phyloP scores from a whole-genome alignment of 1,140 invertebrate species.

The Kradibia gibbosae region DNA sequence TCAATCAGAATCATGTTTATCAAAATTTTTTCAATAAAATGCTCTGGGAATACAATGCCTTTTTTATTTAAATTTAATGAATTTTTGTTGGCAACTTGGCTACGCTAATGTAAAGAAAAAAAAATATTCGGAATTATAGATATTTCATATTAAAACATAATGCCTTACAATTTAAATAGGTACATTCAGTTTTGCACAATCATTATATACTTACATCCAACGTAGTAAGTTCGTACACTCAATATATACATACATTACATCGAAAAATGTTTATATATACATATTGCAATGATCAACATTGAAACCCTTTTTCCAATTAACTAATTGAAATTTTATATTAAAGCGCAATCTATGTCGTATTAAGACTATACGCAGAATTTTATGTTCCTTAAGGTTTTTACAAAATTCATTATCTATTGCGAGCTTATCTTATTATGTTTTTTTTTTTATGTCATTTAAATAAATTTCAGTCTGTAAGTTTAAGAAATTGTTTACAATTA shows the following conservation, averaged over 20 bases:
- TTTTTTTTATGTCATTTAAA: background rate
- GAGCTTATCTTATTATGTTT: no score
- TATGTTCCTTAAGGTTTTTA: no score
- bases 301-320: no score
- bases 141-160: background rate
- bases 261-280: background rate
- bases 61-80: background rate
- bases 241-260: background rate
- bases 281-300: background rate
- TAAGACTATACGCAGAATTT: no score
- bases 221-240: background rate
- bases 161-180: conserved; percentile 58
- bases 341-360: no score
- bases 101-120: no score
- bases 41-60: background rate
- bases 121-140: no score
- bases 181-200: conserved; percentile 51
- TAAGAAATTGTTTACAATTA: background rate
- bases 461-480: background rate
- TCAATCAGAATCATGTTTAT: background rate
- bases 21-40: background rate
- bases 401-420: no score
- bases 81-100: background rate
- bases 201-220: conserved; percentile 50
- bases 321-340: no score